phyloP scores from a whole-genome alignment of 1,140 invertebrate species.

The Myzus persicae region DNA sequence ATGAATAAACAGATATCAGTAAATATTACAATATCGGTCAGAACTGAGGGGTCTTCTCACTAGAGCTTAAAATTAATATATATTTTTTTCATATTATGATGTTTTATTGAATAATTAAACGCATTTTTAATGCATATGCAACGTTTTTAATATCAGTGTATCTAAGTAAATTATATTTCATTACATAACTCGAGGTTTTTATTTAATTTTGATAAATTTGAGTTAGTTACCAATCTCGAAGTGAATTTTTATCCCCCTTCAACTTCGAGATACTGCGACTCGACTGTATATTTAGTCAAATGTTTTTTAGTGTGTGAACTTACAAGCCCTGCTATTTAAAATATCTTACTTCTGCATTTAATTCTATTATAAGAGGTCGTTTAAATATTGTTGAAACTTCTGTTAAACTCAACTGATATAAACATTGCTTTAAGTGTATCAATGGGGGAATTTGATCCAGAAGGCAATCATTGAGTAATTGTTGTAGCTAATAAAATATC shows the following conservation, averaged over 20 bases:
- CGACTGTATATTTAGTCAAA: neutral
- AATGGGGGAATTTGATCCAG: slow-evolving; percentile 49
- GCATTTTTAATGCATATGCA: too few species aligned
- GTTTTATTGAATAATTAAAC: neutral
- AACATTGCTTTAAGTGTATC: slow-evolving; percentile 46
- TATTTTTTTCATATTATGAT: neutral
- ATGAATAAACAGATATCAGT: too few species aligned
- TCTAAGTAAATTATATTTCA: too few species aligned
- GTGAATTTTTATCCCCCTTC: too few species aligned
- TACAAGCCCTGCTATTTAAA: neutral
- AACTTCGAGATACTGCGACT: too few species aligned
- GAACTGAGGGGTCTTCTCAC: too few species aligned
- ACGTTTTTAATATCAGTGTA: too few species aligned
- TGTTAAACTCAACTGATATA: slow-evolving; percentile 17
- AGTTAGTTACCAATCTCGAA: too few species aligned
- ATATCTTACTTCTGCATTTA: slow-evolving; percentile 67
- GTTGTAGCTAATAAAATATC: slow-evolving; percentile 39
- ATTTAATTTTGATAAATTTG: too few species aligned
- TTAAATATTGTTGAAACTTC: slow-evolving; percentile 63
- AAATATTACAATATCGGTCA: too few species aligned
- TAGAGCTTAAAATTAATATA: too few species aligned
- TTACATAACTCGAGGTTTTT: too few species aligned
- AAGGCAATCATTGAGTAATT: slow-evolving; percentile 34
- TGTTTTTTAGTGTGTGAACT: neutral
- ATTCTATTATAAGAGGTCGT: slow-evolving; percentile 68